These are phyloP conservation scores for Gila robusta DNA, from an alignment of 2,797 vertebrate species.

Conservation along the genomic window DNA sequence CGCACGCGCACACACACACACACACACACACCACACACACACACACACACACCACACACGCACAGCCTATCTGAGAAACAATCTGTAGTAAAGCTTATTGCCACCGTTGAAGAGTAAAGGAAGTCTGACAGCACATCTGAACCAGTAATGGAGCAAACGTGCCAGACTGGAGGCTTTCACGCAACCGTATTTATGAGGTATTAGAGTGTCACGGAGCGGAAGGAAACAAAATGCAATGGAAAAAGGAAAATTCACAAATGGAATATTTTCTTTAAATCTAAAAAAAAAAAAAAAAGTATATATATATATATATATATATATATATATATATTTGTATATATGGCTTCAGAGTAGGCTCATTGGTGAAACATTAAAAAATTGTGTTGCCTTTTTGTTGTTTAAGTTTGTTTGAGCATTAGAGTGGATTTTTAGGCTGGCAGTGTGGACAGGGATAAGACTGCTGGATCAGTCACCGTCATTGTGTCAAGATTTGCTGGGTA, in stretches of 20 bases:
- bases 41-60: not conserved
- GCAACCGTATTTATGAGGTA: conserved; percentile 6
- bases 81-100: conserved; percentile 19
- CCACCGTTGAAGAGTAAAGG: conserved; percentile 44
- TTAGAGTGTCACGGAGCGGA: not conserved
- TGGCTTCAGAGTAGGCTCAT: not conserved
- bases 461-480: conserved; percentile 5
- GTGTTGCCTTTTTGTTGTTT: not conserved
- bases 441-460: not conserved
- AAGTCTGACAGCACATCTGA: conserved; percentile 21
- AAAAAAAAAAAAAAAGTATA: too few species aligned
- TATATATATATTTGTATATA: too few species aligned
- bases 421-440: not conserved
- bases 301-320: too few species aligned
- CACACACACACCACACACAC: not conserved
- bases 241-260: not conserved
- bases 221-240: not conserved
- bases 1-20: not conserved
- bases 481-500: conserved; percentile 28
- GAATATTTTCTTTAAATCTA: not conserved
- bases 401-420: not conserved
- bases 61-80: conserved; percentile 17
- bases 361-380: not conserved
- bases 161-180: conserved; percentile 14
- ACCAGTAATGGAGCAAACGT: conserved; percentile 42